Evolutionary conservation across 30 jellyfish, hydroid and myxozoan genomes (phyloP).

Genomic region (Euphysa ruthae): DNA sequence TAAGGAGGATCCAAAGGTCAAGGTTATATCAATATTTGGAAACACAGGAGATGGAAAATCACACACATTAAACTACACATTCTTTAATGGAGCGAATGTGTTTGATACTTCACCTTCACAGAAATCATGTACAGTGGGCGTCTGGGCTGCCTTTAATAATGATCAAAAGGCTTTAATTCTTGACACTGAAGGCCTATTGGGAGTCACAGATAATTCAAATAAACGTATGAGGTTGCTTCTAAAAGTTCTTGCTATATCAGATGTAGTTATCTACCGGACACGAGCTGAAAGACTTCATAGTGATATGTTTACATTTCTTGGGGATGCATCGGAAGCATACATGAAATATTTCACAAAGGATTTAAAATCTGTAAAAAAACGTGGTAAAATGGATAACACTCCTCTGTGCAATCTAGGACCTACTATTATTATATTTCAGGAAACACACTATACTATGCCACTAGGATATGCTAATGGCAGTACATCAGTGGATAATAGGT

Average conservation of each 20-base stretch:
- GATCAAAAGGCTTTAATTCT: conserved; percentile 60
- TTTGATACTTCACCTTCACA: conserved; percentile 84
- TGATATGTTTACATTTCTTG: conserved; percentile 91
- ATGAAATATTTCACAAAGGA: conserved; percentile 82
- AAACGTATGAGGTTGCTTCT: conserved; percentile 88
- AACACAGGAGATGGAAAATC: conserved; percentile 99
- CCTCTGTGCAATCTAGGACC: conserved; percentile 98
- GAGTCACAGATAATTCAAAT: conserved; percentile 88
- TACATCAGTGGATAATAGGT: conserved; percentile 43
- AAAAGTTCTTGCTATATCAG: conserved; percentile 90
- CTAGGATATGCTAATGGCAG: conserved; percentile 65
- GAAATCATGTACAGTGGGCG: conserved; percentile 98
- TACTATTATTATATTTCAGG: conserved; percentile 82
- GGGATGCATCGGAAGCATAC: conserved; percentile 99
- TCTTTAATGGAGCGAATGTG: conserved; percentile 76
- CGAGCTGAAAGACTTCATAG: conserved; percentile 95
- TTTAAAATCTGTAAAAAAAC: conserved; percentile 70
- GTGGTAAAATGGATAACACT: conserved; percentile 53
- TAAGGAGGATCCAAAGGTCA: conserved; percentile 51
- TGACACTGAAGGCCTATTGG: conserved; percentile 95
- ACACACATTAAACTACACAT: conserved; percentile 86
- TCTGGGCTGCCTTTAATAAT: conserved; percentile 85
- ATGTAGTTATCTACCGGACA: conserved; percentile 89
- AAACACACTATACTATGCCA: conserved; percentile 90
- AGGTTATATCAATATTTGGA: conserved; percentile 94